These are phyloP conservation scores for Mactromeris polynyma DNA, from an alignment of 2,888 invertebrate genomes.

Conservation along the genomic window DNA sequence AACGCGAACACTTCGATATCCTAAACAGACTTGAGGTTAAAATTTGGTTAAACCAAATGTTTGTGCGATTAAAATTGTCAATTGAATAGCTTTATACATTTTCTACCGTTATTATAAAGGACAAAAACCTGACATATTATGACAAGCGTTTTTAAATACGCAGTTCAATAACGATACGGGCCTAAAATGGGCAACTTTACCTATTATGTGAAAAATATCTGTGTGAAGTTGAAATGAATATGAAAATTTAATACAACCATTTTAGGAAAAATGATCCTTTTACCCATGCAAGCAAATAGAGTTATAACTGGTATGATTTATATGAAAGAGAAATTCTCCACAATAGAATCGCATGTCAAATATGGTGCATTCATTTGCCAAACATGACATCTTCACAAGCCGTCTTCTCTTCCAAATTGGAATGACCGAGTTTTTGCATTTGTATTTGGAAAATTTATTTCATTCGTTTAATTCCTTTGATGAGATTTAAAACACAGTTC, in stretches of 20 bases:
- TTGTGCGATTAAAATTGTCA: slow-evolving; percentile 4
- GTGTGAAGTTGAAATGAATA: background rate
- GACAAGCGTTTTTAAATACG: background rate
- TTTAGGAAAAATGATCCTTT: background rate
- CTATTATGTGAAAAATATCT: background rate
- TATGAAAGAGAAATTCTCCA: background rate
- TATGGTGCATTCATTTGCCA: no score
- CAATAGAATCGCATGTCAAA: no score
- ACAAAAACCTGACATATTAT: background rate
- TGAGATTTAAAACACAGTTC: no score
- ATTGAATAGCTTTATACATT: background rate
- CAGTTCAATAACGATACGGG: background rate
- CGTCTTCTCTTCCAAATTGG: no score
- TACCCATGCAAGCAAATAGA: background rate
- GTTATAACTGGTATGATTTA: background rate
- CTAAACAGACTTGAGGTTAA: background rate
- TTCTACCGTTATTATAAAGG: background rate
- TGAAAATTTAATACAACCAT: background rate
- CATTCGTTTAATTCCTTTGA: no score
- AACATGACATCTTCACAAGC: no score
- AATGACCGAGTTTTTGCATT: no score
- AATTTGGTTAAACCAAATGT: background rate
- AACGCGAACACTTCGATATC: background rate
- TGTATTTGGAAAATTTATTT: no score
- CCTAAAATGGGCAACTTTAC: background rate